Evolutionary conservation across 2,888 invertebrate species (phyloP).

Genomic region (Busseola fusca): DNA sequence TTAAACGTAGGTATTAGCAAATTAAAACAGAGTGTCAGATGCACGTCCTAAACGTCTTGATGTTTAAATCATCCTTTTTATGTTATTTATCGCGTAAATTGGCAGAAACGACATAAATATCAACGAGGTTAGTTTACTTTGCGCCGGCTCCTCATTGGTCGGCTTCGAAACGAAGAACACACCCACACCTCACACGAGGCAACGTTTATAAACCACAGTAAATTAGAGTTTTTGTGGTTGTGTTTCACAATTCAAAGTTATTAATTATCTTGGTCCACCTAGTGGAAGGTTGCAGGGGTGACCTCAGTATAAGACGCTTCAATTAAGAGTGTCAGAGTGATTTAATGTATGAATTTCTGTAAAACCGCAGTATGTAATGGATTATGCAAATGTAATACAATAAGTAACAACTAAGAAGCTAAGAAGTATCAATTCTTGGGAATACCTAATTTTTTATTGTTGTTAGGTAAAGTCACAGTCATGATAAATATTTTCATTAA

Average conservation of each 20-base stretch:
- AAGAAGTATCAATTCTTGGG: neutral
- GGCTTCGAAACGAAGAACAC: slow-evolving; percentile 37
- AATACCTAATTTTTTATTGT: neutral
- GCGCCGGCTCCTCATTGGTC: slow-evolving; percentile 46
- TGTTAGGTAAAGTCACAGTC: neutral
- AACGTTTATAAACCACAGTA: slow-evolving; percentile 25
- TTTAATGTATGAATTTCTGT: slow-evolving; percentile 13
- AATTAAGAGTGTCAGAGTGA: slow-evolving; percentile 21
- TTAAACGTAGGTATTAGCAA: slow-evolving; percentile 33
- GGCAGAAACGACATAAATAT: slow-evolving; percentile 29
- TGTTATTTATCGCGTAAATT: slow-evolving; percentile 35
- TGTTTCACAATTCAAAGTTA: slow-evolving; percentile 18
- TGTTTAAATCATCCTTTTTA: slow-evolving; percentile 23
- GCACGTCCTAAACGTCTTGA: slow-evolving; percentile 33
- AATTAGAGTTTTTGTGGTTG: slow-evolving; percentile 30
- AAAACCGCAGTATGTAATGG: slow-evolving; percentile 22
- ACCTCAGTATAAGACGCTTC: slow-evolving; percentile 34
- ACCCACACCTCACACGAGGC: slow-evolving; percentile 53
- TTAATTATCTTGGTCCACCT: slow-evolving; percentile 7
- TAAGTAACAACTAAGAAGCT: neutral
- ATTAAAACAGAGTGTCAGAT: slow-evolving; percentile 27
- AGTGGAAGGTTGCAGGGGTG: slow-evolving; percentile 44
- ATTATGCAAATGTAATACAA: slow-evolving; percentile 29
- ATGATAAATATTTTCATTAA: neutral
- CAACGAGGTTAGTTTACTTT: slow-evolving; percentile 33